Percentiles rank a stretch among this genome's conserved stretches.
Conservation (phyloP, 2,113 vertebrate genomes). For the Eptesicus fuscus region DNA sequence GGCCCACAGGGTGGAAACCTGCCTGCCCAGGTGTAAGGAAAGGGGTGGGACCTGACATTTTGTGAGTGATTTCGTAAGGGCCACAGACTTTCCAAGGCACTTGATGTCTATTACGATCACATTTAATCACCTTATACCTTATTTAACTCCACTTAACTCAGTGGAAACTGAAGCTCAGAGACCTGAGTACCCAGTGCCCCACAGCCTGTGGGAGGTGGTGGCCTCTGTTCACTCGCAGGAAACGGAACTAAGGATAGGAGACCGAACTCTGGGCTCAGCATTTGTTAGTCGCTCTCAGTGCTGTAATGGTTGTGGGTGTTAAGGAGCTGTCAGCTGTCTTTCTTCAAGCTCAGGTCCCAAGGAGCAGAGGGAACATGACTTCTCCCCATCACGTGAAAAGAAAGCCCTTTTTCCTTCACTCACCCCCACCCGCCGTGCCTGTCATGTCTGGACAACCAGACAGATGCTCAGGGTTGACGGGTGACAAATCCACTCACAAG, state of each 20-base stretch:
- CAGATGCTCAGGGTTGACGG: neutral
- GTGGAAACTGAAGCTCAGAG: neutral
- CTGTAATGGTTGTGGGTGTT: neutral
- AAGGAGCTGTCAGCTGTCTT: neutral
- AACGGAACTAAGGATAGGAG: neutral
- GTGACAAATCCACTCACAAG: conserved; percentile 61
- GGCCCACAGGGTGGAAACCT: neutral
- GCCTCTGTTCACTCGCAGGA: neutral
- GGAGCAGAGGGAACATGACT: no score
- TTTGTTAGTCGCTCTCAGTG: neutral
- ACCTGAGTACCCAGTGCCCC: accelerated
- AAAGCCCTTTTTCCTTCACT: accelerated
- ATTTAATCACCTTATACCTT: neutral
- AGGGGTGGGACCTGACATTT: neutral
- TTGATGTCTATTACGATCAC: neutral
- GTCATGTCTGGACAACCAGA: conserved; percentile 22
- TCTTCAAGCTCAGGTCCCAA: neutral
- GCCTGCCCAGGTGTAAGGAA: neutral
- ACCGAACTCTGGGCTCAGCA: accelerated
- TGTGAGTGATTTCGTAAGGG: neutral
- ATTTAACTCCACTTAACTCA: neutral
- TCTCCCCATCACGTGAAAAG: neutral
- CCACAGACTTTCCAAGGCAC: neutral
- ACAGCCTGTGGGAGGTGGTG: accelerated
- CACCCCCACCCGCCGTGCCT: neutral